Conservation (phyloP, 2,797 vertebrate species). For the Micropoecilia bifurca region DNA sequence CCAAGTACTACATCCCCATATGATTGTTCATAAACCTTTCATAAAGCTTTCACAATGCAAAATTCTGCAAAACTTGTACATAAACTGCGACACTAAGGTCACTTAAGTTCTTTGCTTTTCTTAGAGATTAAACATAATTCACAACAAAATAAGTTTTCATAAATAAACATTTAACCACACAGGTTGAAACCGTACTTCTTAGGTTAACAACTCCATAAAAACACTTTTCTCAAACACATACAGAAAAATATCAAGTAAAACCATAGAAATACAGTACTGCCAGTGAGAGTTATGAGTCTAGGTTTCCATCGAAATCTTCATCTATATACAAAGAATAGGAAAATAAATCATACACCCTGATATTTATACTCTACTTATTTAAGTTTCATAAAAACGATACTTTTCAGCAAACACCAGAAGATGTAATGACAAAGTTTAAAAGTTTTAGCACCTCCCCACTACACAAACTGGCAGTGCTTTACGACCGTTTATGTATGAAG, state of each 20-base stretch:
- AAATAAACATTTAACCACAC: conserved; percentile 3
- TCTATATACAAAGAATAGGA: not conserved
- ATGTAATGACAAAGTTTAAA: not conserved
- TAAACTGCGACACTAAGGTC: not conserved
- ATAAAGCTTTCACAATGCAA: not conserved
- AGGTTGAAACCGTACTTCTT: not conserved
- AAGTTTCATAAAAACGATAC: not conserved
- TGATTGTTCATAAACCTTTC: not conserved
- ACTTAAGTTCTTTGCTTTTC: not conserved
- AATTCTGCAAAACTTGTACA: not conserved
- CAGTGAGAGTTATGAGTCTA: not conserved
- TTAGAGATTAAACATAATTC: not conserved
- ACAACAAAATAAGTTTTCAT: not conserved
- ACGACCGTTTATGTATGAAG: not conserved
- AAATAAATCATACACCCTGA: not conserved
- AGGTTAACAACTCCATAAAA: not conserved
- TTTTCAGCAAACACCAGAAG: not conserved
- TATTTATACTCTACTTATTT: not conserved
- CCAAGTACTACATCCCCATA: not conserved
- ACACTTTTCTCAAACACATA: not conserved
- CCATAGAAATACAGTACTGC: not conserved
- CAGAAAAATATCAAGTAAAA: not conserved
- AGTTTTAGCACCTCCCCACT: not conserved
- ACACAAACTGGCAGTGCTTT: not conserved
- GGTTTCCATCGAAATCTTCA: not conserved